Evolutionary conservation across 2,113 vertebrate genomes (phyloP).

Genomic region (Dromas ardeola): DNA sequence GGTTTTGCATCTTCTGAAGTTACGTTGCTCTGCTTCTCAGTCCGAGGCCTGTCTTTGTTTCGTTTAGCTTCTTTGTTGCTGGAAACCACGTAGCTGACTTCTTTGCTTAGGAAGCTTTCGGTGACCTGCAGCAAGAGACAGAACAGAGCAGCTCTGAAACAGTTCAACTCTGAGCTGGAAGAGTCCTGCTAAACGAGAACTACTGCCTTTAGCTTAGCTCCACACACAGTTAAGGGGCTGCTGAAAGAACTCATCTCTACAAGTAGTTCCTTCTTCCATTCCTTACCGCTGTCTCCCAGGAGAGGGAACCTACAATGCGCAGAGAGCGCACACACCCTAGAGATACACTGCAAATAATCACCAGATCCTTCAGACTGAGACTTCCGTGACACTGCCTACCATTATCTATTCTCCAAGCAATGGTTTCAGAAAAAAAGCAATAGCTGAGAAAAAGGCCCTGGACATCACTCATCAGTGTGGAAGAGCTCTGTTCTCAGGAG

Average conservation of each 20-base stretch:
- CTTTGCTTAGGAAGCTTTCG: conserved; percentile 90
- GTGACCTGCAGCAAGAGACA: conserved; percentile 73
- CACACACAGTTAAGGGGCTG: background rate
- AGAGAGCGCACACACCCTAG: fast-evolving
- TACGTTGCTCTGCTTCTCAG: background rate
- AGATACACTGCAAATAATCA: background rate
- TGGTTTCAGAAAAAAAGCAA: background rate
- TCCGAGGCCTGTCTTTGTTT: background rate
- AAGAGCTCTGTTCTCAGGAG: background rate
- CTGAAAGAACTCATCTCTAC: background rate
- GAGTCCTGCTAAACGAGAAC: background rate
- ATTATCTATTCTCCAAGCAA: background rate
- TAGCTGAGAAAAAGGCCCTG: background rate
- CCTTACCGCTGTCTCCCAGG: background rate
- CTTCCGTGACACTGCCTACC: fast-evolving
- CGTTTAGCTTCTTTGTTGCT: conserved; percentile 72
- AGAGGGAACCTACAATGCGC: background rate
- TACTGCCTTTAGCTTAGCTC: background rate
- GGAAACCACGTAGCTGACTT: conserved; percentile 85
- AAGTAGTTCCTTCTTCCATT: background rate
- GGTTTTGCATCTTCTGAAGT: background rate
- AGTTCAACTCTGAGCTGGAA: background rate
- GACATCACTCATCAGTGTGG: fast-evolving
- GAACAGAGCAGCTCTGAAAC: background rate
- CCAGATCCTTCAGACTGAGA: background rate